phyloP scores from a whole-genome alignment of 1,140 invertebrate genomes.

The Zaprionus capensis region DNA sequence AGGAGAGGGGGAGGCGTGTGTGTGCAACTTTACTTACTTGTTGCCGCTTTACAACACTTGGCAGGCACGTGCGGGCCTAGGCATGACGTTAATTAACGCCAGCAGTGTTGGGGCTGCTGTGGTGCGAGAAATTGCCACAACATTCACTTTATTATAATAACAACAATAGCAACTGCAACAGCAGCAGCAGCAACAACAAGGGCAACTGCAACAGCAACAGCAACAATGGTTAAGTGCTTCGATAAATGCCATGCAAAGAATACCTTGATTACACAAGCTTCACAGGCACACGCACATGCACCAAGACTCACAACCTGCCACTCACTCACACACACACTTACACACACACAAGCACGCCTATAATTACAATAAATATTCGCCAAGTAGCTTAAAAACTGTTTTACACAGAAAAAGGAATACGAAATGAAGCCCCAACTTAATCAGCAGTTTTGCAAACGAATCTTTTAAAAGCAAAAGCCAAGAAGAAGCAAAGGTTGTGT shows the following conservation, averaged over 20 bases:
- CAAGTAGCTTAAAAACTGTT: not conserved
- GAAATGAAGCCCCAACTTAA: not conserved
- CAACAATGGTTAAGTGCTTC: slow-evolving; percentile 3
- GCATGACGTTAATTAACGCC: slow-evolving; percentile 14
- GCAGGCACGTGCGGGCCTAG: not conserved
- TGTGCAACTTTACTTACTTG: slow-evolving; percentile 33
- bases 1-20: not conserved
- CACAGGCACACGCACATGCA: not conserved
- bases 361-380: not conserved
- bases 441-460: not conserved
- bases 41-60: slow-evolving; percentile 35
- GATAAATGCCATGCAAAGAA: not conserved
- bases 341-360: not conserved
- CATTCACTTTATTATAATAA: not conserved
- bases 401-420: not conserved
- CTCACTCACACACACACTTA: not conserved
- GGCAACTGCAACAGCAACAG: not conserved
- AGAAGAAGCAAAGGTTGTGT: too few species aligned
- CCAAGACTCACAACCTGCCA: not conserved
- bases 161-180: not conserved
- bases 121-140: slow-evolving; percentile 5
- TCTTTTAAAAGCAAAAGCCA: not conserved
- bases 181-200: not conserved
- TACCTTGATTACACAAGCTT: not conserved
- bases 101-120: not conserved